Base-by-base conservation (phyloP, 2,113 vertebrate genomes). In the Fregetta grallaria region DNA sequence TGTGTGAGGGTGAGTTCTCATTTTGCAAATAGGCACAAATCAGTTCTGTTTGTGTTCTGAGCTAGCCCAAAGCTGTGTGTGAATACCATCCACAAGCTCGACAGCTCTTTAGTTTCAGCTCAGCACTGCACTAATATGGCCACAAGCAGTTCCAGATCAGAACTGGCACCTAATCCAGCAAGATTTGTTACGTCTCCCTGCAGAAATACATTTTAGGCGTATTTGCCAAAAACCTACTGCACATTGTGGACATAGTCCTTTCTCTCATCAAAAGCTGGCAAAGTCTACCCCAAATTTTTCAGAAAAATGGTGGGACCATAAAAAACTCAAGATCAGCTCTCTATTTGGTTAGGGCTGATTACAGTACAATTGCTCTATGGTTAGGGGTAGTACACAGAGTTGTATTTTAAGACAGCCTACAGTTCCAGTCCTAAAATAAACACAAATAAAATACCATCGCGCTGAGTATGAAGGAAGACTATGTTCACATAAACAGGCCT, bases 401-500 rank as follows among this genome's bases (percentile, higher is more conserved):
- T 76, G 61, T 91, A 91, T 97, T 95, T 97, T 93, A 91, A 93
- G 89, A 91, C 10, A 56, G 81, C 62, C 63, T 90, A 74, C 56
- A 77, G 87, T 38, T 72, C 53, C 67, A 20, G 32, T 86, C 74
- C 42, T n/a, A 96, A 96, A 96, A 96, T 95, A 96, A 96, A 93
- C 78, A 91, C 78, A 92, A 90, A 94, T 65, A 79, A 85, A 95
- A 97, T 96, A 70, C 91, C 84, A 86, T 47, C 11, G 7, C 9
- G 2, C 70, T 92, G 80, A 97, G 70, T 82, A 61, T n/a, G 77
- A 96, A 94, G 84, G 89, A 90, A 91, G 79, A 50, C 62, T 85
- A 23, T 72, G 89, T 74, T 87, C 90, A 49, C 71, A 83, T 91
- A 50, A 92, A 70, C 84, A 92, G 71, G 53, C 55, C 59, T 79